Base-by-base conservation (phyloP, 2,888 invertebrate genomes). In the Phrixothrix hirtus region DNA sequence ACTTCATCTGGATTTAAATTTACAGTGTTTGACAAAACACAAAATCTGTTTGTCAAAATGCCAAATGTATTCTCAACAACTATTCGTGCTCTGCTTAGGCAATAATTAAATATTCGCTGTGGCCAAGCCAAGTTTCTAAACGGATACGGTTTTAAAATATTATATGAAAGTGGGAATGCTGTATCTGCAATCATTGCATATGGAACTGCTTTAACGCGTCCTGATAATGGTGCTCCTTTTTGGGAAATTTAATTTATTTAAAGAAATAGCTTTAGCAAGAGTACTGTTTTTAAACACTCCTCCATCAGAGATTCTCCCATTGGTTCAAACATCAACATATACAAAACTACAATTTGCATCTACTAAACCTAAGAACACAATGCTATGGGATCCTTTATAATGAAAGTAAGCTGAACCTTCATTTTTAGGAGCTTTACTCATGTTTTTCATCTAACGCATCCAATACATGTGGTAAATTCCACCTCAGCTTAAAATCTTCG, bases 391-490 rank as follows among this genome's bases (percentile, higher is more conserved):
- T 58, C 35, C 32, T 45, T 63, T 64, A 44, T 62, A 65, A 45
- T 64, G 64, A 26, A 58, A 57, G 52, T 57, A 60, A 53, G 60
- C 52, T 25, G 60, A 64, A n/a, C 67, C 68, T 41, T 54, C 25
- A 36, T 55, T 42, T n/a, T 6, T 15, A 12, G 62, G 61, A 31
- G 61, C 48, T 36, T 37, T 38, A n/a, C 49, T 35, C 51, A 49
- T 67, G 64, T 51, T 66, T 63, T 5, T 65, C 61, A 58, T 61
- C 61, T 14, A 62, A 10, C 10, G 60, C 58, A 2, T 60, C 59
- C 15, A 65, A 14, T 29, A 59, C 54, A 55, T 67, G 55, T 25
- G 64, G 66, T 27, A 60, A 55, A 50, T 64, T 55, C 63, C 66
- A 66, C 16, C 36, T 3, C 14, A 26, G 30, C 17, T 45, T 7